These are phyloP conservation scores for Gallinago media DNA, from an alignment of 2,113 vertebrate species.

Conservation along the genomic window DNA sequence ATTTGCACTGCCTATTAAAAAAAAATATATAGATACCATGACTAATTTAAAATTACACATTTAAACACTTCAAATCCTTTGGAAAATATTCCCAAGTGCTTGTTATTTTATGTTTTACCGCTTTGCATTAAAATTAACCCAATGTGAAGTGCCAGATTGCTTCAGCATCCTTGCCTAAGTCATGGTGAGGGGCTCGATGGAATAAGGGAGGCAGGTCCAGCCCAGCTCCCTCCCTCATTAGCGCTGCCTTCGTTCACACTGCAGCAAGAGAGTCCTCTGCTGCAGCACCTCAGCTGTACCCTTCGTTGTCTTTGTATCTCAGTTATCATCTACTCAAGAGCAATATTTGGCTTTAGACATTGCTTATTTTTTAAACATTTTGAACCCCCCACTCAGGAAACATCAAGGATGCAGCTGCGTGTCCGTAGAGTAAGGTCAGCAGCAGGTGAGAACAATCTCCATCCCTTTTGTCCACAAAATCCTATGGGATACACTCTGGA, in stretches of 20 bases:
- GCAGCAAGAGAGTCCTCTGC: not conserved
- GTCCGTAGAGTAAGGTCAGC: not conserved
- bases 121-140: not conserved
- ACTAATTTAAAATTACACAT: not conserved
- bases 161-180: not conserved
- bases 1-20: not conserved
- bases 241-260: not conserved
- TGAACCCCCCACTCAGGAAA: not conserved
- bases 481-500: not conserved
- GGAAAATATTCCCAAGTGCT: not conserved
- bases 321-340: not conserved
- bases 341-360: fast-evolving
- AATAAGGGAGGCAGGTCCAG: not conserved
- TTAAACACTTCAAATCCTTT: not conserved
- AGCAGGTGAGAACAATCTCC: not conserved
- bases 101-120: not conserved
- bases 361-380: not conserved
- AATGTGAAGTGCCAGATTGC: not conserved
- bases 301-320: not conserved
- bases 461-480: not conserved
- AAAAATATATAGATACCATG: not conserved
- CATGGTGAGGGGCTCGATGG: not conserved
- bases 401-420: fast-evolving
- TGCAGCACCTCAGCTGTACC: not conserved
- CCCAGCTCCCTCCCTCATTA: not conserved